Evolutionary conservation across 2,888 invertebrate species (phyloP), one percentile per base, ranked within the genome.

Genomic region (Schrankia costaestrigalis): DNA sequence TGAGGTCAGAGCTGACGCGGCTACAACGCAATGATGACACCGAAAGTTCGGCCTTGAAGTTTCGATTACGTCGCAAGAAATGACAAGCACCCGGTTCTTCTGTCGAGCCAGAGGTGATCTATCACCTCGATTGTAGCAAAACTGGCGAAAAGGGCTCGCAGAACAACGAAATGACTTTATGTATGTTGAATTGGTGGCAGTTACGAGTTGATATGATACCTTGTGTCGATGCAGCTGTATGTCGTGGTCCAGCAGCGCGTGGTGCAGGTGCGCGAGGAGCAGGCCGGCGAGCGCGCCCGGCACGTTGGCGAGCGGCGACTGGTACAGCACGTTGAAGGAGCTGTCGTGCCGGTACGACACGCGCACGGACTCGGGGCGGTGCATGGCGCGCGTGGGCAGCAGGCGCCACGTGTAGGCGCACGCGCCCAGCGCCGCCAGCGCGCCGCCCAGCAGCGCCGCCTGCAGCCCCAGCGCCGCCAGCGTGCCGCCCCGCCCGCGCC

Each of bases 241-340:
- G 11, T 53, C 50, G 5, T 38, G 13, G 34, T 62, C 66, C 1
- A 59, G 49, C 35, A 77, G 56, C 35, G 50, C 34, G 60, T 74
- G 78, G 48, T 81, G 80, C 40, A 61, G 41, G 53, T 77, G 77
- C 21, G 86, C 86, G 7, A 86, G 71, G 56, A 83, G 63, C 46
- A 85, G 56, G 1, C 86, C 86, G 1, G 71, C 77, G 31, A 86
- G 71, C 43, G 76, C 73, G 47, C 83, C 83, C 35, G 81, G 73
- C 49, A 71, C 73, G 72, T 85, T 79, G 61, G 85, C 77, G 54
- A 81, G 66, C 60, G 86, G 77, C 9, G 88, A 82, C 74, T 84
- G 84, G 70, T 86, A 86, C 57, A 85, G 59, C 66, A 75, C 61
- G 71, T 84, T 77, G 77, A 85, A 85, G 2, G 85, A 79, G 9